Base-by-base conservation (phyloP, 2,888 invertebrate species). In the Temnothorax rugatulus region DNA sequence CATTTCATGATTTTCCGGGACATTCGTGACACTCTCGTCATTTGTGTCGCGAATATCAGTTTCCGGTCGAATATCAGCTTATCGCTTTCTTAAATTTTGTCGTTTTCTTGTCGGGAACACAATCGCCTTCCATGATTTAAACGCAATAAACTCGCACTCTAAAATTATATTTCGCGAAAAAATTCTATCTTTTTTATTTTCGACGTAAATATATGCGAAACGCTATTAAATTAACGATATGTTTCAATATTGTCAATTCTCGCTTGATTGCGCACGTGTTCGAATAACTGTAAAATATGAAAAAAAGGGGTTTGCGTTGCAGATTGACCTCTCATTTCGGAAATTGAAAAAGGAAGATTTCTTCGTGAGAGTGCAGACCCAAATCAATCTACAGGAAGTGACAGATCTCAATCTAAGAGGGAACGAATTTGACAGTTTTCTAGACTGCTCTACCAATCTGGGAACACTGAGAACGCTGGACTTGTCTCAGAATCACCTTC, bases 381-480 rank as follows among this genome's bases (percentile, higher is more conserved):
- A 87, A n/a, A 87, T 93, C 4, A 83, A 90, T 69, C 76, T 94
- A 8, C 85, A 83, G 4, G 91, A 94, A 63, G 91, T 94, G 2
- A 94, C 92, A 18, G 90, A 92, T 71, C 87, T 95, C 0, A 94
- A 92, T 79, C 89, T 95, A 0, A 92, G 91, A 4, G 92, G 91
- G 1, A 95, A 95, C 66, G 73, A 92, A 41, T 94, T 95, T 25
- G 93, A 95, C 88, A 93, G 92, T 83, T 95, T 95, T 54, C 85
- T 95, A n/a, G 95, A 95, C 64, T 95, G 95, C 69, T 94, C 94
- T 18, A 93, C 97, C n/a, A 97, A 98, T 94, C 95, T 98, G 90
- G 97, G 97, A 91, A 98, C 97, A 93, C 95, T 99, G 90, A 96
- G 97, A 90, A 97, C 97, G 1, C 95, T 99, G 89, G 98, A 99